Evolutionary conservation across 2,113 vertebrate species (phyloP).

Genomic region (Perca fluviatilis): DNA sequence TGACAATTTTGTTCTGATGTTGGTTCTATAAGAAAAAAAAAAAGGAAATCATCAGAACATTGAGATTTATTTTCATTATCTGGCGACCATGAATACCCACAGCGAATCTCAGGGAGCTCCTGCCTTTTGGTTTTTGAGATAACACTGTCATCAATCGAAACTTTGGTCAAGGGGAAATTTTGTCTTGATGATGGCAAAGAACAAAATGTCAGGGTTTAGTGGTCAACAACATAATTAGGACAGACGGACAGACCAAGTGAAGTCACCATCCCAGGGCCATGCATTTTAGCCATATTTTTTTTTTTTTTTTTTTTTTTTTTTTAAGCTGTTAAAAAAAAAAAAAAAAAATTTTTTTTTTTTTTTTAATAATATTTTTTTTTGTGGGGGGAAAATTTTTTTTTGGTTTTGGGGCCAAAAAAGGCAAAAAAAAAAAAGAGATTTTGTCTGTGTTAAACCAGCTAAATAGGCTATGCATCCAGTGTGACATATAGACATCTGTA

Average conservation of each 20-base stretch:
- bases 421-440: slow-evolving; percentile 14
- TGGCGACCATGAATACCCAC: not conserved
- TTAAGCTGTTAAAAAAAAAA: too few species aligned
- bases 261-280: not conserved
- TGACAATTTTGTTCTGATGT: not conserved
- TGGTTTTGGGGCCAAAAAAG: too few species aligned
- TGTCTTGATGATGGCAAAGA: not conserved
- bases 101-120: too few species aligned
- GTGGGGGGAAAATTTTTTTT: too few species aligned
- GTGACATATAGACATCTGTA: slow-evolving; percentile 57
- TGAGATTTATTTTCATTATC: not conserved
- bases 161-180: not conserved
- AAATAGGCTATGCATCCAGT: slow-evolving; percentile 38
- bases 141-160: not conserved
- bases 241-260: not conserved
- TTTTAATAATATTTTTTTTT: too few species aligned
- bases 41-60: not conserved
- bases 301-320: too few species aligned
- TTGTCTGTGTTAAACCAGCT: slow-evolving; percentile 7
- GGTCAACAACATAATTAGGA: not conserved
- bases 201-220: not conserved
- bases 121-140: not conserved
- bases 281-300: too few species aligned
- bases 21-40: not conserved
- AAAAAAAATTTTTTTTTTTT: too few species aligned